A percentile compares a stretch with the other conserved stretches of the same genome.
These are phyloP conservation scores for Norana najaformis DNA, from an alignment of 2,888 invertebrate genomes.

Conservation along the genomic window DNA sequence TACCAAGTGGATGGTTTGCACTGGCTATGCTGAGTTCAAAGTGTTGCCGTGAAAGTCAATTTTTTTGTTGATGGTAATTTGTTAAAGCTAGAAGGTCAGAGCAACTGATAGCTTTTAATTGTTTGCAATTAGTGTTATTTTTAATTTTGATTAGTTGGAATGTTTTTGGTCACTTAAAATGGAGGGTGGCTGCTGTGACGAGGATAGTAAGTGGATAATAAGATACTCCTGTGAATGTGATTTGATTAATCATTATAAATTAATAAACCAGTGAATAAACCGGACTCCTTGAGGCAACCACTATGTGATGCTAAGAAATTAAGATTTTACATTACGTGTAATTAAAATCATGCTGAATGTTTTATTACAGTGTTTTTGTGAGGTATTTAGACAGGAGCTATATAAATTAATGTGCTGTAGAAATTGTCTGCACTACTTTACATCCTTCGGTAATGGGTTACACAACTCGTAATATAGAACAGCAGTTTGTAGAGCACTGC, in stretches of 20 bases:
- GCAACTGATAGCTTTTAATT: background rate
- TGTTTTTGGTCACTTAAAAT: background rate
- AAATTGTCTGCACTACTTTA: background rate
- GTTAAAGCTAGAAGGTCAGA: no score
- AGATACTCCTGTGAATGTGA: background rate
- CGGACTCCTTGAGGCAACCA: no score
- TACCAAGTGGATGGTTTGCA: background rate
- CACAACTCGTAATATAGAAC: background rate
- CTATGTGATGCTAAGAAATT: no score
- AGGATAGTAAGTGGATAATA: no score
- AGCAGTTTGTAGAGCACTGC: background rate
- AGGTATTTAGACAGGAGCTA: background rate
- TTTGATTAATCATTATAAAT: no score
- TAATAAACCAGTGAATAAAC: no score
- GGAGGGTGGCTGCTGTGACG: background rate
- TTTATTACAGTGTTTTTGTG: background rate
- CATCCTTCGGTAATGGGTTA: background rate
- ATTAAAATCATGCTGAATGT: background rate
- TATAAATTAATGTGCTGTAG: background rate
- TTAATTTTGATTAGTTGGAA: no score
- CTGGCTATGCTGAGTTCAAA: background rate
- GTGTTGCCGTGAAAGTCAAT: background rate
- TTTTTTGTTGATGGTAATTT: background rate
- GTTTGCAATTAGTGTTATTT: background rate
- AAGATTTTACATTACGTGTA: no score